Base-by-base conservation (phyloP, 2,888 invertebrate species). In the Meganola albula region DNA sequence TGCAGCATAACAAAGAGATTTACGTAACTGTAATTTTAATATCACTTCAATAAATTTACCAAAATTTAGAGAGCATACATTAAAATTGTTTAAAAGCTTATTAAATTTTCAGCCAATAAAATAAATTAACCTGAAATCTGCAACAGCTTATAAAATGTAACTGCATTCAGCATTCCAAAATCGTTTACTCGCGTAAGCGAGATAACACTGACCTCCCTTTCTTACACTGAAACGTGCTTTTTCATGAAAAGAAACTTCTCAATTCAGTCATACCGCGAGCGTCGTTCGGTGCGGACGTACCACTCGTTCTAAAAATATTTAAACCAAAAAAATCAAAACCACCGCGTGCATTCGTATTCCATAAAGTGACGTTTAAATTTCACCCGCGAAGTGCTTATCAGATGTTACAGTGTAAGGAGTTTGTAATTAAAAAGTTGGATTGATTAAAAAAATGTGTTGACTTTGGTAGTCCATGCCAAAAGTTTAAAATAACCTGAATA, bases 401-500 rank as follows among this genome's bases (percentile, higher is more conserved):
- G 40, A 13, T 22, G 6, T 11, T 16, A 14, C 12, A n/a, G 30
- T n/a, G 14, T 14, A 3, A 33, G 4, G 34, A 42, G 43, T 48
- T 52, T 36, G 12, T 30, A n/a, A n/a, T n/a, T n/a, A 30, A 44
- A 53, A 48, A 48, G 43, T 51, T 53, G 53, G 16, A 37, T 37
- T 48, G 30, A 39, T 5, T 41, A 37, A 40, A 41, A 33, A 38
- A 30, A 24, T 34, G 25, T 50, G 12, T 49, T 49, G 50, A 58
- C 52, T 58, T 58, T n/a, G 52, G 54, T 53, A 37, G 44, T 32
- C 45, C 53, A 53, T 63, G 63, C 61, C 63, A 63, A 57, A 47
- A 50, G 66, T 60, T 65, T 38, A 53, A 67, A 69, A 69, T 69
- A 69, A 60, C 59, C 44, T 41, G 31, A 54, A 61, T 67, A 65